phyloP scores from a whole-genome alignment of 35 echinoderm and acorn worm species.

The Eucidaris tribuloides region DNA sequence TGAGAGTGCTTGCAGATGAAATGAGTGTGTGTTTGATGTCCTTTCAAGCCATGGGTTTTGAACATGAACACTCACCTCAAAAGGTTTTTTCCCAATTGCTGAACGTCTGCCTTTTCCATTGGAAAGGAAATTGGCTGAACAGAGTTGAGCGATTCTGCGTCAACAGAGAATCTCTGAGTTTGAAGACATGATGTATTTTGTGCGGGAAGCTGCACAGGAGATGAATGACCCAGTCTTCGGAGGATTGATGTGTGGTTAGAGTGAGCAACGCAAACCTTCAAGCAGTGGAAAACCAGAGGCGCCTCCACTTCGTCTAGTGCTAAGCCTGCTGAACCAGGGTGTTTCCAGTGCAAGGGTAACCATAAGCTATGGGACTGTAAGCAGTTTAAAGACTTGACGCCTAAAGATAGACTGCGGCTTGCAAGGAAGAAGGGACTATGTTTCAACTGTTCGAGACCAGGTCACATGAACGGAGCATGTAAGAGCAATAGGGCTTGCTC shows the following conservation, averaged over 20 bases:
- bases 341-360: conserved; percentile 25
- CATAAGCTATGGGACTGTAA: too few species aligned
- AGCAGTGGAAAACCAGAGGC: not conserved
- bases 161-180: not conserved
- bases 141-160: not conserved
- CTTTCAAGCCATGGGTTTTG: conserved; percentile 26
- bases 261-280: too few species aligned
- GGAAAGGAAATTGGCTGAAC: not conserved
- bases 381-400: conserved; percentile 14
- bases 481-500: conserved; percentile 28
- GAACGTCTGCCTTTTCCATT: conserved; percentile 15
- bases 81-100: not conserved
- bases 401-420: not conserved
- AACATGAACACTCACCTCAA: conserved; percentile 21
- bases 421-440: conserved; percentile 15
- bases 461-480: conserved; percentile 35
- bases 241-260: not conserved
- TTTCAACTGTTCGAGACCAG: conserved; percentile 53
- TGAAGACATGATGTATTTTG: conserved; percentile 7
- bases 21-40: conserved; percentile 44
- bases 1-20: conserved; percentile 49
- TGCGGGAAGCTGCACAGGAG: not conserved
- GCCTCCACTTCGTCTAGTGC: not conserved
- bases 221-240: conserved; percentile 32
- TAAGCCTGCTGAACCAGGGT: not conserved